phyloP scores from a whole-genome alignment of 2,888 invertebrate genomes.

The Agrotis ipsilon region DNA sequence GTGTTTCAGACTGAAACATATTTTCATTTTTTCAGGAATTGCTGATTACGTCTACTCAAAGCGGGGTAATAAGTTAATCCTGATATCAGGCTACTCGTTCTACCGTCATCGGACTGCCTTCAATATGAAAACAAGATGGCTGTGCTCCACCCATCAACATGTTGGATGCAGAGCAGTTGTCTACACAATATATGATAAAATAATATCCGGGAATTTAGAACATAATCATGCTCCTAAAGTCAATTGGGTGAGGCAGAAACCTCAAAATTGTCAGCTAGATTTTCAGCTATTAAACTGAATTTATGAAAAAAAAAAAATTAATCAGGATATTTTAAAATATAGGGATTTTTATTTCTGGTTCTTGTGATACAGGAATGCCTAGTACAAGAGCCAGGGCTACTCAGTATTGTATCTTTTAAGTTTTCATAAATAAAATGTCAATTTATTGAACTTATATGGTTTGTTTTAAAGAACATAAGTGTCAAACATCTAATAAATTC shows the following conservation, averaged over 20 bases:
- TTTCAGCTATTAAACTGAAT: background rate
- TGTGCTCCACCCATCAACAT: constrained; percentile 34
- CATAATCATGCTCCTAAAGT: constrained; percentile 27
- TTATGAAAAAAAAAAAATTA: background rate
- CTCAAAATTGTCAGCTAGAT: background rate
- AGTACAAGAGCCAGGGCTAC: too few species aligned
- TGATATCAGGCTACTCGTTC: constrained; percentile 25
- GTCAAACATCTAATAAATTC: too few species aligned
- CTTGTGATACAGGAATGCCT: too few species aligned
- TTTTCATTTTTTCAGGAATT: constrained; percentile 8
- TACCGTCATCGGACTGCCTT: constrained; percentile 20
- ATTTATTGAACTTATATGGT: too few species aligned
- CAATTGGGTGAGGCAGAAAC: constrained; percentile 19
- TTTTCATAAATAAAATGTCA: too few species aligned
- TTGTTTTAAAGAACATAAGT: too few species aligned
- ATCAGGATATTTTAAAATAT: too few species aligned
- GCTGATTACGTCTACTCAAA: constrained; percentile 23
- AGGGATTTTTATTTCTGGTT: too few species aligned
- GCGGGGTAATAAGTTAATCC: constrained; percentile 14
- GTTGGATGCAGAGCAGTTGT: constrained; percentile 32
- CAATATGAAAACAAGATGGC: constrained; percentile 25
- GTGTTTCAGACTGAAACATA: too few species aligned
- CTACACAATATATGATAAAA: constrained; percentile 14
- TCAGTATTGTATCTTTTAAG: background rate
- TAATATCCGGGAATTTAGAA: background rate